Conservation (phyloP, 2,888 invertebrate genomes). For the Gonocerus acuteangulatus region DNA sequence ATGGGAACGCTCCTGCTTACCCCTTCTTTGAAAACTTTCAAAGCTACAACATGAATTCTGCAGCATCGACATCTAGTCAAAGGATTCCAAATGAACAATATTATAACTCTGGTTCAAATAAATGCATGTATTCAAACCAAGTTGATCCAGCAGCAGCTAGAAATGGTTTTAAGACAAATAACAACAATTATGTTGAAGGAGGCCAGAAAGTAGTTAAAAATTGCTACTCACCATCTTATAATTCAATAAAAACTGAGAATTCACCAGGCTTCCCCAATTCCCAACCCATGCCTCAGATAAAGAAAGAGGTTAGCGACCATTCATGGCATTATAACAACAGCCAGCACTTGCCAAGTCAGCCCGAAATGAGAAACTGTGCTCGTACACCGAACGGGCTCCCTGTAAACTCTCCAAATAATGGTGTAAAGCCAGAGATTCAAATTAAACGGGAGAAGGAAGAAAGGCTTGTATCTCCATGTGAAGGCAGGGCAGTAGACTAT, state of each 20-base stretch:
- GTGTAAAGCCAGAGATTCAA: conserved; percentile 12
- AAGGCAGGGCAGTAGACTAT: neutral
- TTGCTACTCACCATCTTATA: neutral
- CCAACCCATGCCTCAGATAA: neutral
- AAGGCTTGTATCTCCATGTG: conserved; percentile 9
- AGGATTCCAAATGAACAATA: conserved; percentile 6
- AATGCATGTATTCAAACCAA: neutral
- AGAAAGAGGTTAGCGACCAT: conserved; percentile 9
- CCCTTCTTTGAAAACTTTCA: conserved; percentile 16
- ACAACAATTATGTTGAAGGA: neutral
- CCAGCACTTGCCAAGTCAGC: neutral
- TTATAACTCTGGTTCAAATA: neutral
- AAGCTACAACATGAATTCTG: neutral
- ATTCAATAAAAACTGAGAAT: neutral
- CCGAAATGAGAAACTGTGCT: neutral
- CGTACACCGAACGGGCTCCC: neutral
- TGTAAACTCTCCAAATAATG: neutral
- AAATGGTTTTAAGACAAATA: neutral
- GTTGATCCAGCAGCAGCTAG: neutral
- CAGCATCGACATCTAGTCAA: neutral
- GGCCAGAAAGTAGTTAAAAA: conserved; percentile 8
- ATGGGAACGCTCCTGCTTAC: neutral
- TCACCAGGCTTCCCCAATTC: neutral
- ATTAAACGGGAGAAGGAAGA: conserved; percentile 18
- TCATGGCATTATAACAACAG: neutral